phyloP scores from a whole-genome alignment of 2,113 vertebrate genomes.

The Cyrtonyx montezumae region DNA sequence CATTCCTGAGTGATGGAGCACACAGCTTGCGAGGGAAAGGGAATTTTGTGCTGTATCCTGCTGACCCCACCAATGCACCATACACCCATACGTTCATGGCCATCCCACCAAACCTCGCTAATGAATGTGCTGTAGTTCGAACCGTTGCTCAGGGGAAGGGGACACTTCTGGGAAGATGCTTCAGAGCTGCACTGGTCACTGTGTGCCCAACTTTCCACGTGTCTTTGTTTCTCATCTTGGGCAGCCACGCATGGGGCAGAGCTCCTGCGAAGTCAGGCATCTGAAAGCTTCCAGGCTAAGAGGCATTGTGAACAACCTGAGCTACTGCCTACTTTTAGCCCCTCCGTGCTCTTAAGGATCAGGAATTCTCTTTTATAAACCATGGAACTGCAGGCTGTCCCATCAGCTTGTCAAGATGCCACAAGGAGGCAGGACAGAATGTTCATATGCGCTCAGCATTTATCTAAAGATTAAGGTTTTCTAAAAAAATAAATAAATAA shows the following conservation, averaged over 20 bases:
- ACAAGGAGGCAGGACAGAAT: not conserved
- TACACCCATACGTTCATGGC: not conserved
- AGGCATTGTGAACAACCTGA: rapidly evolving
- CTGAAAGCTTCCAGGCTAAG: not conserved
- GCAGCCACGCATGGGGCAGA: not conserved
- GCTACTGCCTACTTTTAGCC: not conserved
- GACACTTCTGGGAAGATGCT: not conserved
- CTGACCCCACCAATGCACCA: not conserved
- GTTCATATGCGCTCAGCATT: not conserved
- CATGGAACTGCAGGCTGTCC: not conserved
- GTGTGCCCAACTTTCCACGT: not conserved
- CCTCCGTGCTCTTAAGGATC: not conserved
- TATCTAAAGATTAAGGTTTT: not conserved
- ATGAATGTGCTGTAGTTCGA: not conserved
- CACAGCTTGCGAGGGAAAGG: not conserved
- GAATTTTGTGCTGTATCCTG: not conserved
- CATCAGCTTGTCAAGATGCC: not conserved
- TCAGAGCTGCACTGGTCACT: not conserved
- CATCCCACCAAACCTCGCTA: not conserved
- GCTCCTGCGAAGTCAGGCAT: not conserved
- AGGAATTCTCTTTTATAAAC: not conserved
- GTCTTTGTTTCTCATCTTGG: not conserved
- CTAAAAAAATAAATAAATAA: not conserved
- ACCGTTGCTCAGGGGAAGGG: not conserved
- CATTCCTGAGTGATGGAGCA: slow-evolving; percentile 29